Base-by-base conservation (phyloP, 2,888 invertebrate species). In the Hydropsyche betteni region DNA sequence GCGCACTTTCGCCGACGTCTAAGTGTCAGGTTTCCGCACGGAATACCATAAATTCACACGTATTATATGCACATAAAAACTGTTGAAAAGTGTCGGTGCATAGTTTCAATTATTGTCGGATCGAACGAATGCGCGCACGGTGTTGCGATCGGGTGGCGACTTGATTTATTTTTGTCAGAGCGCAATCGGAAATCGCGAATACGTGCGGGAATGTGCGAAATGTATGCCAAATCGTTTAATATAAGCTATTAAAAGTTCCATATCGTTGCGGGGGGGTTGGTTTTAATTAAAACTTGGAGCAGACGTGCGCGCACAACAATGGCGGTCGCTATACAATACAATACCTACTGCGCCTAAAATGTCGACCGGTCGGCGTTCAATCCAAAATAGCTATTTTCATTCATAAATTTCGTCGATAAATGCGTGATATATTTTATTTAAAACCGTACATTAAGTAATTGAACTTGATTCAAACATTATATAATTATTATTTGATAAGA, bases 241-340 rank as follows among this genome's bases (percentile, higher is more conserved):
- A 75, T 71, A 75, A 75, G 64, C 76, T 73, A 78, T 78, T 76
- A 76, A 77, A 78, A 78, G 76, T 78, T 78, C 76, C 71, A 78
- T 78, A 76, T 68, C 71, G 74, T 58, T 53, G 68, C n/a, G 16
- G 64, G 33, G 64, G 75, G 70, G 75, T 24, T 36, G 77, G 69
- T 74, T 77, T 77, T 78, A 78, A 78, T 78, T 78, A 78, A 78
- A 76, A 75, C 64, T 76, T 58, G 72, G 72, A 64, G 69, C 68
- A 72, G 53, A 50, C 70, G 34, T 52, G 61, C 68, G 64, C 55
- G 51, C 70, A 70, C 70, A 70, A 70, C 70, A 70, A 70, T 70
- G 52, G 52, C 52, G 36, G 50, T n/a, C 7, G 64, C 34, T 64
- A 24, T 33, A 64, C 10, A 34, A 5, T 33, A 33, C 38, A 69